Evolutionary conservation across 53 echinoderm and acorn worm genomes (phyloP).

Genomic region (Holothuria scabra): DNA sequence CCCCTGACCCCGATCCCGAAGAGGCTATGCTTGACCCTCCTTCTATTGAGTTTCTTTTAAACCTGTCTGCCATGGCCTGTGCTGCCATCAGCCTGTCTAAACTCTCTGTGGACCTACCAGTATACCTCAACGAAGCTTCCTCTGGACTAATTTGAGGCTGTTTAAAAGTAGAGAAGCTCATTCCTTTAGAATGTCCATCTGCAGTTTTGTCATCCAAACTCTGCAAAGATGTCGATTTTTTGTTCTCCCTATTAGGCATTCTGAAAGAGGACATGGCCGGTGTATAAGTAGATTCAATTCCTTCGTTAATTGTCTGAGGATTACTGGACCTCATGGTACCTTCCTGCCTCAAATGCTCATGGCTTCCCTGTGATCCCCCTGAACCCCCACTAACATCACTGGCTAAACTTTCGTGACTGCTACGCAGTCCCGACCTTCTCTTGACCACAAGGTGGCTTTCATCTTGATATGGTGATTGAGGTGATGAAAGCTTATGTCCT

Average conservation of each 20-base stretch:
- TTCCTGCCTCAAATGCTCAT: slow-evolving; percentile 48
- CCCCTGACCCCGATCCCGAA: slow-evolving; percentile 83
- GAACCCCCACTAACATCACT: slow-evolving; percentile 88
- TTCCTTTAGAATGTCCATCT: slow-evolving; percentile 47
- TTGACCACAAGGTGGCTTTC: slow-evolving; percentile 52
- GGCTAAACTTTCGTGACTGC: slow-evolving; percentile 89
- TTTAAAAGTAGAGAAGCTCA: slow-evolving; percentile 94
- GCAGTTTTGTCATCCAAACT: slow-evolving; percentile 15
- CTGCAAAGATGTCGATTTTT: slow-evolving; percentile 44
- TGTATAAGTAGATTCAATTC: slow-evolving; percentile 71
- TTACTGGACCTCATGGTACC: slow-evolving; percentile 32
- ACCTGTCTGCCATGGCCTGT: slow-evolving; percentile 61
- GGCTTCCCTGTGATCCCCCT: slow-evolving; percentile 74
- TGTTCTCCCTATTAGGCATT: slow-evolving; percentile 47
- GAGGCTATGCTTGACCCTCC: slow-evolving; percentile 83
- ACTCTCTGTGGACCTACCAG: slow-evolving; percentile 69
- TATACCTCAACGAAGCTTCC: slow-evolving; percentile 27
- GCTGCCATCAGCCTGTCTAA: slow-evolving; percentile 73
- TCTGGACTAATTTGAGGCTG: slow-evolving; percentile 61
- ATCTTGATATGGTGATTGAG: slow-evolving; percentile 67
- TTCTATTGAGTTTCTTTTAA: slow-evolving; percentile 84
- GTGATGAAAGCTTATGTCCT: slow-evolving; percentile 56
- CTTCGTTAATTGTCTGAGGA: slow-evolving; percentile 56
- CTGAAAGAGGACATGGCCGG: slow-evolving; percentile 73
- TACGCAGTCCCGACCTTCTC: slow-evolving; percentile 62